phyloP scores from a whole-genome alignment of 2,797 vertebrate genomes.

The Pelochelys cantorii region DNA sequence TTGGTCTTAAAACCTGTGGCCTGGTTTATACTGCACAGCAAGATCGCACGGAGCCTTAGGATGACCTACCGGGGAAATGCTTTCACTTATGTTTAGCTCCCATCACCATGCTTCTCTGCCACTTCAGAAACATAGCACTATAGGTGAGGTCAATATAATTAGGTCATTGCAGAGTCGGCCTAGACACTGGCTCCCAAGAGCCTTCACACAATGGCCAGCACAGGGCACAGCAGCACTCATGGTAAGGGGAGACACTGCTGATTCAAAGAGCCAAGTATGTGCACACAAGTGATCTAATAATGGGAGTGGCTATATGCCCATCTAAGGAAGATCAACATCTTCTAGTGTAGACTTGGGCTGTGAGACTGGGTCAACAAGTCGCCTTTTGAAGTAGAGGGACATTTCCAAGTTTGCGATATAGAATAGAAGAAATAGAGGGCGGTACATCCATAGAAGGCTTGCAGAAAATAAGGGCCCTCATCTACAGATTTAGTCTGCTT shows the following conservation, averaged over 20 bases:
- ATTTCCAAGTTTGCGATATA: constrained; percentile 95
- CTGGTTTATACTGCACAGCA: neutral
- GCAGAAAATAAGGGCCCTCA: constrained; percentile 98
- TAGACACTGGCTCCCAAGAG: neutral
- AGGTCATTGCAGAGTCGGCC: neutral
- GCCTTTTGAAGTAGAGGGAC: constrained; percentile 85
- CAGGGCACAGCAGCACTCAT: neutral
- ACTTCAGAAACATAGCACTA: neutral
- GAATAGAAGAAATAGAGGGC: constrained; percentile 97
- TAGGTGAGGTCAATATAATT: neutral
- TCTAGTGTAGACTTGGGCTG: neutral
- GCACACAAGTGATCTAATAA: neutral
- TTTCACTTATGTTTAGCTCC: neutral
- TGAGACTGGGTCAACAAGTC: neutral
- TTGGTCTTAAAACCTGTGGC: neutral
- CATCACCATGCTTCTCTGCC: neutral
- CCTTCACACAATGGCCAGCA: neutral
- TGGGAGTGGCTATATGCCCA: neutral
- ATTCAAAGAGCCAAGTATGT: neutral
- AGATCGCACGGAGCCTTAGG: neutral
- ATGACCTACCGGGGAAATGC: neutral
- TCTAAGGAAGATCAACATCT: neutral
- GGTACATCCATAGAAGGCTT: constrained; percentile 96
- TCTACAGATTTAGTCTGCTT: constrained; percentile 95
- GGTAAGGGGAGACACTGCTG: neutral